Conservation (phyloP, 2,888 invertebrate genomes). For the Drosophila niveifrons region DNA sequence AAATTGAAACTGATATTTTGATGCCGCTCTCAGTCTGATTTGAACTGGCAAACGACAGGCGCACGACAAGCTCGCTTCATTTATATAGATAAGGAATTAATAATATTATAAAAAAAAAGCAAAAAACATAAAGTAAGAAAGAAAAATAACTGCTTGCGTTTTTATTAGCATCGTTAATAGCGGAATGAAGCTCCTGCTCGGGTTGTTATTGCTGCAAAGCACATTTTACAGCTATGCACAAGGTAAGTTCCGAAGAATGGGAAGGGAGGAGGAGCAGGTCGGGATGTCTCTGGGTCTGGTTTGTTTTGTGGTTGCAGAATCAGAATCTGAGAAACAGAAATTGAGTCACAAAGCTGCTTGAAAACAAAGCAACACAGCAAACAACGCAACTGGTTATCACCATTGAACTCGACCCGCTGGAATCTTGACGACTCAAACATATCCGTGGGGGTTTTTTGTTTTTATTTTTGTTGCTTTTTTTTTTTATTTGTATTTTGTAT, state of each 20-base stretch:
- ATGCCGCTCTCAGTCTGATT: constrained; percentile 58
- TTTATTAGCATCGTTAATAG: not conserved
- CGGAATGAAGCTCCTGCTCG: constrained; percentile 43
- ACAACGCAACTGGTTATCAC: constrained; percentile 63
- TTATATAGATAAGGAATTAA: constrained; percentile 5
- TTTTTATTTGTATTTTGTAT: not conserved
- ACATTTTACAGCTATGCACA: constrained; percentile 33
- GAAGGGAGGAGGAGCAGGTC: not conserved
- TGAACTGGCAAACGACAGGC: constrained; percentile 29
- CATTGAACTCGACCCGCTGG: constrained; percentile 62
- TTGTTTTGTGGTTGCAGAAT: constrained; percentile 1
- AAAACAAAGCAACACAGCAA: constrained; percentile 18
- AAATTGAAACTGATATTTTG: constrained; percentile 28
- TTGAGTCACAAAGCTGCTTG: constrained; percentile 27
- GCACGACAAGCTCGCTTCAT: constrained; percentile 23
- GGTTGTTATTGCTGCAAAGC: constrained; percentile 32
- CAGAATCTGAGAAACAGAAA: constrained; percentile 9
- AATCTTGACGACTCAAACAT: constrained; percentile 29
- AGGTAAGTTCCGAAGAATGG: constrained; percentile 33
- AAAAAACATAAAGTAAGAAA: not conserved
- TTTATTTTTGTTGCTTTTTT: not conserved
- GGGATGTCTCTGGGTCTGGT: constrained; percentile 10
- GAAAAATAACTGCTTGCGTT: not conserved
- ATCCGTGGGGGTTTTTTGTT: constrained; percentile 29
- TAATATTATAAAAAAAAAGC: not conserved